phyloP scores from a whole-genome alignment of 2,888 invertebrate genomes.

The Polyploca ridens region DNA sequence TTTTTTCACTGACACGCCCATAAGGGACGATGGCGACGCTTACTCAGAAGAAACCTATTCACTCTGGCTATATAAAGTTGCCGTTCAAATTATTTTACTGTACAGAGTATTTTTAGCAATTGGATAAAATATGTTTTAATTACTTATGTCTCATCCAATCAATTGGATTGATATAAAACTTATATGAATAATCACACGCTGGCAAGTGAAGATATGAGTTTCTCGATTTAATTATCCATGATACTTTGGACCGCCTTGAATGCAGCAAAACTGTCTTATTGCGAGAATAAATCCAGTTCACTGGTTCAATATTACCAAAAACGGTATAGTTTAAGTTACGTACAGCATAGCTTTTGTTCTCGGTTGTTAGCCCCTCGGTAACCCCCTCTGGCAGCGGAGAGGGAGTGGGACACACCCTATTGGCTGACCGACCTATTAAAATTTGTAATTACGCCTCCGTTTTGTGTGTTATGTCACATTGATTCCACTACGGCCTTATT shows the following conservation, averaged over 20 bases:
- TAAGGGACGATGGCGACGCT: no score
- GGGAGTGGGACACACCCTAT: constrained; percentile 29
- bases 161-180: no score
- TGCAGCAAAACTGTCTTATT: no score
- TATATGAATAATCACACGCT: no score
- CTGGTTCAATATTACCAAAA: constrained; percentile 60
- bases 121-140: no score
- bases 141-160: no score
- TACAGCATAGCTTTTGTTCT: constrained; percentile 59
- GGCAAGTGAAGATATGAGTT: no score
- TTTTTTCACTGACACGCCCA: no score
- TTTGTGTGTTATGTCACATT: constrained; percentile 71
- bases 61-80: no score
- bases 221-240: not conserved
- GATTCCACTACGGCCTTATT: constrained; percentile 40
- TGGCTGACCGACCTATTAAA: constrained; percentile 78
- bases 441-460: constrained; percentile 73
- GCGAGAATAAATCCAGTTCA: constrained; percentile 39
- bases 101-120: no score
- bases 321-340: constrained; percentile 68
- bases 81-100: no score
- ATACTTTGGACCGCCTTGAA: not conserved
- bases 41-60: no score
- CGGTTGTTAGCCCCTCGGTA: constrained; percentile 40
- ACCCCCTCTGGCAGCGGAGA: constrained; percentile 24